These are phyloP conservation scores for Acanthosepion esculentum DNA, from an alignment of 2,888 invertebrate genomes.

Conservation along the genomic window DNA sequence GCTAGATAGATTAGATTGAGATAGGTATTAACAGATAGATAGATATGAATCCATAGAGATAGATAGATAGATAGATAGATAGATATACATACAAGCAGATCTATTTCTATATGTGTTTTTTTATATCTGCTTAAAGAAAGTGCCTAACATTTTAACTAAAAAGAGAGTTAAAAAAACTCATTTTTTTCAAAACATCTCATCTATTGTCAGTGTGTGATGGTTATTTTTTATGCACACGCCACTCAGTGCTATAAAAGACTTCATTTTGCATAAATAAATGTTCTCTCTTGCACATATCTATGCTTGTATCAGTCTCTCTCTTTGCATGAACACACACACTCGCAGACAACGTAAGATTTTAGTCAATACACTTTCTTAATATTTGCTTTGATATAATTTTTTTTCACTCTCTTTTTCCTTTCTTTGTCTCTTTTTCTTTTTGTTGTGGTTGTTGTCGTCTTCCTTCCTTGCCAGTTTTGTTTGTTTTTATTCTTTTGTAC, in stretches of 20 bases:
- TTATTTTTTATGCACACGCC: background rate
- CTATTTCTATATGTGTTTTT: no score
- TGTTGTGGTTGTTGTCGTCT: background rate
- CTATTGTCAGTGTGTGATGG: background rate
- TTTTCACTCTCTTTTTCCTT: background rate
- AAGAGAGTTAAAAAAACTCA: no score
- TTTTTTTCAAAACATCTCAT: background rate
- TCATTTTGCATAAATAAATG: background rate
- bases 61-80: no score
- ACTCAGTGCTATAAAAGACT: conserved; percentile 14
- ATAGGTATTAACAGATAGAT: no score
- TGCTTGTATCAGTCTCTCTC: background rate
- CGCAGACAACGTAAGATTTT: background rate
- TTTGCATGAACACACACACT: background rate
- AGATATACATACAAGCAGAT: no score
- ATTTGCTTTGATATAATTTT: background rate
- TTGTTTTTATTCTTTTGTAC: background rate
- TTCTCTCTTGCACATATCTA: background rate
- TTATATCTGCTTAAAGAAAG: no score
- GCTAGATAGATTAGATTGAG: no score
- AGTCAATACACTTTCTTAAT: background rate
- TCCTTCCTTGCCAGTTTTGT: no score
- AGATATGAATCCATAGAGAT: no score
- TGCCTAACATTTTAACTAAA: no score
- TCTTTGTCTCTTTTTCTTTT: background rate